phyloP scores from a whole-genome alignment of 1,140 invertebrate species.

The Pogonomyrmex barbatus region DNA sequence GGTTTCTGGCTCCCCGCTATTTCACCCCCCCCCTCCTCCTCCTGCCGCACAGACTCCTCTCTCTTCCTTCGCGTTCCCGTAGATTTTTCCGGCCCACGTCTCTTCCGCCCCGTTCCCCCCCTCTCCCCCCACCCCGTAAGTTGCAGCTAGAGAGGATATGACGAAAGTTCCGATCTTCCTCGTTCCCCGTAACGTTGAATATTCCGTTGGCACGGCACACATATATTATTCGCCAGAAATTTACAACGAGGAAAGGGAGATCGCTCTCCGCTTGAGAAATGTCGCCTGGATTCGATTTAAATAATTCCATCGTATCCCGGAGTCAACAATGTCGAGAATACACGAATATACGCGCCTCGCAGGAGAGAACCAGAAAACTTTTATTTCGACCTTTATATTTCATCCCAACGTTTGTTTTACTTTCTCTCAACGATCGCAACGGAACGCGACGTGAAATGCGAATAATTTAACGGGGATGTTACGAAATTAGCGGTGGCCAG shows the following conservation, averaged over 20 bases:
- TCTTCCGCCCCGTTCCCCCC: not conserved
- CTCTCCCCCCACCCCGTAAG: constrained; percentile 24
- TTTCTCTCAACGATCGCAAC: constrained; percentile 5
- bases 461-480: constrained; percentile 37
- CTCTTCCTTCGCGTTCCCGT: not conserved
- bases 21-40: not conserved
- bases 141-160: constrained; percentile 44
- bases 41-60: not conserved
- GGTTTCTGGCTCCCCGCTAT: not conserved
- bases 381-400: not conserved
- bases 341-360: not conserved
- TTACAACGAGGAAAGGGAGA: constrained; percentile 43
- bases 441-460: not conserved
- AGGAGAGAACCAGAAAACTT: not conserved
- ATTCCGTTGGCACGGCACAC: constrained; percentile 48
- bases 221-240: constrained; percentile 56
- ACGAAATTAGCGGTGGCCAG: constrained; percentile 30
- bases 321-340: constrained; percentile 18
- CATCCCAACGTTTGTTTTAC: not conserved
- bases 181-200: constrained; percentile 44
- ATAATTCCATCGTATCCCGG: constrained; percentile 37
- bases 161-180: constrained; percentile 54
- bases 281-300: constrained; percentile 45
- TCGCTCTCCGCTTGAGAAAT: constrained; percentile 29
- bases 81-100: constrained; percentile 45